Percentiles rank a stretch among this genome's conserved stretches.
Conservation (phyloP, 2,797 vertebrate genomes). For the Eulemur mongoz region DNA sequence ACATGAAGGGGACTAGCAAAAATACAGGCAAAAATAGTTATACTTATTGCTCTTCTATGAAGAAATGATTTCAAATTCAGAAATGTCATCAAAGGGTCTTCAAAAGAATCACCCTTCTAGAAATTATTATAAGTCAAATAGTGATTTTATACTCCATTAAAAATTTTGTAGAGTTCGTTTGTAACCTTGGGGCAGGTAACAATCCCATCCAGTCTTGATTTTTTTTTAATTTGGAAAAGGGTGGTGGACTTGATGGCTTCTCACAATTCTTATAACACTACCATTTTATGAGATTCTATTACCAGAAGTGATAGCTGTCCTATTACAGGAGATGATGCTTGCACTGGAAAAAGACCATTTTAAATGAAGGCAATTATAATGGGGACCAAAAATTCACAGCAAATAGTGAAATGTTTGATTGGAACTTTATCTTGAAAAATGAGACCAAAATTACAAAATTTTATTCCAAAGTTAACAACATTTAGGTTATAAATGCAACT, state of each 20-base stretch:
- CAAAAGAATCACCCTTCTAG: neutral
- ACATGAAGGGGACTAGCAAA: neutral
- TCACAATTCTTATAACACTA: neutral
- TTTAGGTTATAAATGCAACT: neutral
- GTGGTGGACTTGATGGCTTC: neutral
- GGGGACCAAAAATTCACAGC: neutral
- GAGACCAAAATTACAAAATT: neutral
- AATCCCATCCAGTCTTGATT: neutral
- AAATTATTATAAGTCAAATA: neutral
- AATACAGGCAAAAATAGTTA: neutral
- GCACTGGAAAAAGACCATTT: neutral
- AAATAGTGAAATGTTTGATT: neutral
- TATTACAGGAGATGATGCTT: neutral
- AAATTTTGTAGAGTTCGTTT: neutral
- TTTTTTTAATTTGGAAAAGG: neutral
- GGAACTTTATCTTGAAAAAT: neutral
- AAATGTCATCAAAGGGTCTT: neutral
- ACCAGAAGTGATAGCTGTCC: neutral
- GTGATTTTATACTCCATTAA: neutral
- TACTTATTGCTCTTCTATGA: neutral
- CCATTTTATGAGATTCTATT: neutral
- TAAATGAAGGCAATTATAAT: neutral
- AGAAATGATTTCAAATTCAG: neutral
- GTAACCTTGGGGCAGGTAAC: neutral
- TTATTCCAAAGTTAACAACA: neutral